A percentile compares a stretch with the other conserved stretches of the same genome.
phyloP scores from a whole-genome alignment of 2,797 vertebrate genomes.

The Myotis vivesi region DNA sequence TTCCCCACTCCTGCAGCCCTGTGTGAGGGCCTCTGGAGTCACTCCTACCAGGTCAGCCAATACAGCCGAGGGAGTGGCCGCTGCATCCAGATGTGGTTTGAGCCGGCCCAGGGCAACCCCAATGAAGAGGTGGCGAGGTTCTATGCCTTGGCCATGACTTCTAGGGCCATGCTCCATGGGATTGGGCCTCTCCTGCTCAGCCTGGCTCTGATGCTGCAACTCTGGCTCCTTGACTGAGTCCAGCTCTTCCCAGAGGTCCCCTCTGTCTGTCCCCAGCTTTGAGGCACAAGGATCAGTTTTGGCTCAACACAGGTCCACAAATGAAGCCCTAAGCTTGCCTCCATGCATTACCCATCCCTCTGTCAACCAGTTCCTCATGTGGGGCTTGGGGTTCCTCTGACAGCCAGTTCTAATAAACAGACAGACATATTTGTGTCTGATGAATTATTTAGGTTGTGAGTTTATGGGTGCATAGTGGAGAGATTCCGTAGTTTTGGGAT shows the following conservation, averaged over 20 bases:
- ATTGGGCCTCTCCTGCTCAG: not conserved
- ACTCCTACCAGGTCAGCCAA: constrained; percentile 88
- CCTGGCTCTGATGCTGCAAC: not conserved
- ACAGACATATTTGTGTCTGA: not conserved
- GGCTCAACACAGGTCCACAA: not conserved
- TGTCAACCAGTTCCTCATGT: not conserved
- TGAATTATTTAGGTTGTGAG: constrained; percentile 34
- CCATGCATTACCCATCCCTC: not conserved
- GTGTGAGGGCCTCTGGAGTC: constrained; percentile 93
- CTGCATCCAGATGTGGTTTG: constrained; percentile 95
- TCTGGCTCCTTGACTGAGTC: constrained; percentile 11
- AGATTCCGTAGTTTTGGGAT: constrained; percentile 11
- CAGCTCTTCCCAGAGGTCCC: not conserved
- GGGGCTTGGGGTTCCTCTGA: not conserved
- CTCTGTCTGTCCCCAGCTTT: not conserved
- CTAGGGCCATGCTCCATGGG: not conserved
- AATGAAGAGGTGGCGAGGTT: constrained; percentile 87
- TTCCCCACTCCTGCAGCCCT: constrained; percentile 86
- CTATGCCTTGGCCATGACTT: constrained; percentile 76
- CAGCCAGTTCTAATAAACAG: constrained; percentile 51
- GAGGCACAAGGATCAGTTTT: not conserved
- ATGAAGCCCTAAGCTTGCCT: not conserved
- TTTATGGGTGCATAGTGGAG: not conserved
- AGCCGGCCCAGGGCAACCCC: constrained; percentile 83
- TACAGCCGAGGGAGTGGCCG: constrained; percentile 83